Base-by-base conservation (phyloP, 2,113 vertebrate genomes). In the Maccullochella peelii region DNA sequence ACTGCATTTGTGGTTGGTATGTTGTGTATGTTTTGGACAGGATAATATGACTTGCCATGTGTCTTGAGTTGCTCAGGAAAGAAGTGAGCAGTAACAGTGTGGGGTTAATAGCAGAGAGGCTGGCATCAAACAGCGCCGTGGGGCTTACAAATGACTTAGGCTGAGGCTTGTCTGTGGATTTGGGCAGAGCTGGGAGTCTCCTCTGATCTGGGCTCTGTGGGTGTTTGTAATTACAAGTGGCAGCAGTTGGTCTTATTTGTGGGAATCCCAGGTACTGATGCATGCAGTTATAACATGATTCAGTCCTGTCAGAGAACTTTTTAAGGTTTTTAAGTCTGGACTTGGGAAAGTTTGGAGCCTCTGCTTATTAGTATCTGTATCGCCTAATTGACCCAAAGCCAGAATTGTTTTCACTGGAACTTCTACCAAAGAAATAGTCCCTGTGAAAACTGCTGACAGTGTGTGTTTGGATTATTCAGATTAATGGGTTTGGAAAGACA, bases 171-270 rank as follows among this genome's bases (percentile, higher is more conserved):
- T 82, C 57, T 86, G 73, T 73, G 83, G 77, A 71, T 84, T 86
- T 77, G 59, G 74, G 50, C 44, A 70, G 80, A 83, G 84, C 84
- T 68, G 30, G 52, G 73, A 82, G 80, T 80, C 77, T 89, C 50
- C 58, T 88, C 73, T 91, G 88, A 88, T 94, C 87, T 87, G 58
- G 75, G 73, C 38, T 85, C 57, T 87, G 87, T 84, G 84, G 90
- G 82, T 88, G 86, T 87, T 49, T 66, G 63, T 86, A 88, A 87
- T 93, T 88, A 79, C 67, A 83, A 59, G 77, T 68, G 77, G 69
- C 63, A 87, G 82, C 77, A 61, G 67, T 77, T n/a, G 59, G 52
- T 65, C 55, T 83, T 79, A 63, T n/a, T 88, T 87, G 86, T 85
- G 81, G 86, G 50, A 55, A 27, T 87, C 69, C 52, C 74, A 73